Percentiles rank a stretch among this genome's conserved stretches.
Conservation (phyloP, 2,888 invertebrate genomes). For the Orchesella flavescens region DNA sequence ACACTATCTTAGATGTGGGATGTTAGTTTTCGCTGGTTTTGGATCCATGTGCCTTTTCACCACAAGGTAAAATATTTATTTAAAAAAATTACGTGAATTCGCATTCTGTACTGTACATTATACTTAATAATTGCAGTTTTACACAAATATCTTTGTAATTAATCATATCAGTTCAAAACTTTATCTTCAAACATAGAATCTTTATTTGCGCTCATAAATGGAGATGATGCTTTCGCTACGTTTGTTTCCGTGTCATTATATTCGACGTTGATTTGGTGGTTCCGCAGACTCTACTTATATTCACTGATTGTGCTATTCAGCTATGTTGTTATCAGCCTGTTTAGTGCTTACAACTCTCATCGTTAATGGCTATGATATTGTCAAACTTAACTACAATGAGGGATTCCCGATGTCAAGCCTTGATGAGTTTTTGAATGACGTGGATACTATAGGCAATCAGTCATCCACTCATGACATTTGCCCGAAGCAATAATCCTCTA, state of each 20-base stretch:
- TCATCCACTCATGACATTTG: too few species aligned
- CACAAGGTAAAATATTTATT: too few species aligned
- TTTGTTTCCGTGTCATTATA: conserved; percentile 93
- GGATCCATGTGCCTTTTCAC: too few species aligned
- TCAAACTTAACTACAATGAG: conserved; percentile 90
- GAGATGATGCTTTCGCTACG: conserved; percentile 99
- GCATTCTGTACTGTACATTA: too few species aligned
- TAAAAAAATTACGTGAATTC: too few species aligned
- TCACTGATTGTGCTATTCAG: conserved; percentile 96
- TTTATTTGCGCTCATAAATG: conserved; percentile 95
- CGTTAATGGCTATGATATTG: conserved; percentile 99
- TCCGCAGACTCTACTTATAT: conserved; percentile 94
- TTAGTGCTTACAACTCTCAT: conserved; percentile 99
- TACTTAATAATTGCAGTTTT: background rate
- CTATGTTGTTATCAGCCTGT: conserved; percentile 96
- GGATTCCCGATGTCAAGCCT: conserved; percentile 92
- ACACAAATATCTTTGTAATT: conserved; percentile 28
- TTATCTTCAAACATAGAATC: conserved; percentile 95
- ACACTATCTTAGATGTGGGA: too few species aligned
- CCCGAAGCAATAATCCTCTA: too few species aligned
- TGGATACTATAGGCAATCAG: too few species aligned
- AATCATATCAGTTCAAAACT: conserved; percentile 80
- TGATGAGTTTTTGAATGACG: conserved; percentile 80
- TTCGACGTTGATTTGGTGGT: conserved; percentile 93
- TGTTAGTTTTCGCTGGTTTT: too few species aligned